Evolutionary conservation across 2,113 vertebrate genomes (phyloP).

Genomic region (Romanogobio albipinnatus): DNA sequence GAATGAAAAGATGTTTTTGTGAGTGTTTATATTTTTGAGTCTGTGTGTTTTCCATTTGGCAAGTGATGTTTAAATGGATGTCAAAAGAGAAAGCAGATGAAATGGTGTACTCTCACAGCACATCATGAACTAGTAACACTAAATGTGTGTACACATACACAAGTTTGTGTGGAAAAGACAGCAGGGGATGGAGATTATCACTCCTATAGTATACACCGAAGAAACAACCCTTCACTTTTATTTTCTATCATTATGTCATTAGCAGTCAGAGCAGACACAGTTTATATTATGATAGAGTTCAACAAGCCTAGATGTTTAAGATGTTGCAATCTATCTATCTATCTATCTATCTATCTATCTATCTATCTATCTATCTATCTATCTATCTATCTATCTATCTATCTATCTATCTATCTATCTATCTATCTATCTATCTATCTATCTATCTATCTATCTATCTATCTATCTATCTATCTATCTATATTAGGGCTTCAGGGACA

Average conservation of each 20-base stretch:
- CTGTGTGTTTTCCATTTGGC: conserved; percentile 33
- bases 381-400: neutral
- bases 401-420: no score
- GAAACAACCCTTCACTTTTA: neutral
- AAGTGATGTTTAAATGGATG: conserved; percentile 41
- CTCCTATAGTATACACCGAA: conserved; percentile 1
- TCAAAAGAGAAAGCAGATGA: conserved; percentile 36
- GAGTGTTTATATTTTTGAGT: conserved; percentile 21
- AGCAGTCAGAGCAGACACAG: conserved; percentile 18
- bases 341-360: neutral
- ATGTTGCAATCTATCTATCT: neutral
- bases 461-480: neutral
- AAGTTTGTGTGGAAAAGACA: conserved; percentile 28
- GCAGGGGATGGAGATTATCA: conserved; percentile 36
- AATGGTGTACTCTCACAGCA: conserved; percentile 22
- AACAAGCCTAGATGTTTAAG: conserved; percentile 12
- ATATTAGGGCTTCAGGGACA: conserved; percentile 21
- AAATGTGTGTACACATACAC: conserved; percentile 13
- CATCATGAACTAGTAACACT: conserved; percentile 1
- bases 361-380: neutral
- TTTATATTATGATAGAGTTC: conserved; percentile 21
- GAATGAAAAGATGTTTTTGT: conserved; percentile 18
- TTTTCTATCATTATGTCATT: conserved; percentile 23
- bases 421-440: neutral
- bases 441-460: neutral